Base-by-base conservation (phyloP, 1,140 invertebrate genomes). In the Gonatopus flavifemur region DNA sequence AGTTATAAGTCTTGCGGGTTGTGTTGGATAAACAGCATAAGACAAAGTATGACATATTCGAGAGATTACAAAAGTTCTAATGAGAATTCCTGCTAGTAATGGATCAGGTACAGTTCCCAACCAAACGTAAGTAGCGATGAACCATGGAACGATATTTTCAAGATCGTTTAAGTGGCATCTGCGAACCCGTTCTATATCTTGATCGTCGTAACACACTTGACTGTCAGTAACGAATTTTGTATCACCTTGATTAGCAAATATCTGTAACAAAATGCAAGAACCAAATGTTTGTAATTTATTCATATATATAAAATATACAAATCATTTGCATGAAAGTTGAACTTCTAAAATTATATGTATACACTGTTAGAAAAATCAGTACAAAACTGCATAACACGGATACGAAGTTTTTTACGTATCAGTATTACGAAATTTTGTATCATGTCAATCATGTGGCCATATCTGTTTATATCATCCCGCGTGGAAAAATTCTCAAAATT, bases 131-230 rank as follows among this genome's bases (percentile, higher is more conserved):
- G 81, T 84, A 37, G 83, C 69, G 2, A 80, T 56, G 8, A 86
- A 72, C 71, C 86, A 88, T 2, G 82, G 77, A 10, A 84, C 63
- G 44, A 87, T 80, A 60, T 87, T 88, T 67, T 88, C 86, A 46
- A 88, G 56, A 61, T 88, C 86, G 61, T 88, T 88, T 45, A 80
- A 70, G 64, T 88, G 86, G 10, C 83, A 84, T 55, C 86, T 85
- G 31, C 76, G 72, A 10, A 82, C 74, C 49, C 82, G 74, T 60
- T 84, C 83, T 0, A 84, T 73, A 57, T 83, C 78, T 5, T 72
- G 74, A 57, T 84, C 78, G 49, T 82, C 77, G 40, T 66, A 76
- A 32, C 67, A 72, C 9, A 83, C 72, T 55, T 82, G 78, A 19
- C 69, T 65, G 19, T 74, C 77, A 43, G 64, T 70, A 3, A 42